Percentiles rank a stretch among this genome's conserved stretches.
These are phyloP conservation scores for Phengaris alcon DNA, from an alignment of 2,888 invertebrate species.

Conservation along the genomic window DNA sequence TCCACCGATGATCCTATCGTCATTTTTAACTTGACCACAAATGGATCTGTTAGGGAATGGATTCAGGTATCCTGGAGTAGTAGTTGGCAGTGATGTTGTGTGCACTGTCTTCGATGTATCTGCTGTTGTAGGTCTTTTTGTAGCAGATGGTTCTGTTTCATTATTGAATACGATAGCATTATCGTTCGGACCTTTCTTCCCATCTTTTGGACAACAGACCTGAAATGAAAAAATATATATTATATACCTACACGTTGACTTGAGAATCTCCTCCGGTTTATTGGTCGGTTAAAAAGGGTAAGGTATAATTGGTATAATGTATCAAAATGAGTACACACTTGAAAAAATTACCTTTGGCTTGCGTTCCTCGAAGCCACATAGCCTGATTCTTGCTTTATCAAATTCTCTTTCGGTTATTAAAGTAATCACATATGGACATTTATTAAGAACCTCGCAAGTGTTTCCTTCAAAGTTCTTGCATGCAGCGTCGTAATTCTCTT, in stretches of 20 bases:
- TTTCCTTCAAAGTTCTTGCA: neutral
- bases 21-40: conserved; percentile 49
- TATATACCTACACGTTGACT: too few species aligned
- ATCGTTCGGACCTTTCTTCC: neutral
- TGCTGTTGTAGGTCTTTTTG: neutral
- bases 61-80: neutral
- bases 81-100: neutral
- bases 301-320: neutral
- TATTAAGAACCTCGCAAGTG: neutral
- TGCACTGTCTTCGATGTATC: neutral
- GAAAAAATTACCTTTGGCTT: neutral
- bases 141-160: conserved; percentile 11
- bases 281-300: neutral
- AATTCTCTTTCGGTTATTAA: neutral
- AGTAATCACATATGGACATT: neutral
- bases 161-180: conserved; percentile 19
- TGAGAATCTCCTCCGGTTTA: too few species aligned
- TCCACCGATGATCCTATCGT: conserved; percentile 73
- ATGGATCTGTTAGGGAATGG: conserved; percentile 49
- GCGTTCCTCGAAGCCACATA: neutral
- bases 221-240: conserved; percentile 30
- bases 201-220: conserved; percentile 42
- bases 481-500: neutral
- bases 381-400: neutral
- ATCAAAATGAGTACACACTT: too few species aligned